Base-by-base conservation (phyloP, 2,888 invertebrate species). In the Eretmocerus hayati region DNA sequence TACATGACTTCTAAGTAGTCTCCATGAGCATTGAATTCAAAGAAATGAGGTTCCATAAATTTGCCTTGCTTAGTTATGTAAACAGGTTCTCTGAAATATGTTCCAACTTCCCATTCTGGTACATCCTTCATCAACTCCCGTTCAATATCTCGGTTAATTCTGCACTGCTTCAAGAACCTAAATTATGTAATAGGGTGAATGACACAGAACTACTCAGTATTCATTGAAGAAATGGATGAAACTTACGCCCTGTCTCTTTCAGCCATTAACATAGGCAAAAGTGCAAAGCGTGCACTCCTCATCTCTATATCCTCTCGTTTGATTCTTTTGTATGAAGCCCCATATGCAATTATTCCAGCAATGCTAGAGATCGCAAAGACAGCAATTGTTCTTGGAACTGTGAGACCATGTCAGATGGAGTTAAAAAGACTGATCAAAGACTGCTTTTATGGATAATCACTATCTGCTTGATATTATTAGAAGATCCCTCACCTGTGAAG, bases 61-160 rank as follows among this genome's bases (percentile, higher is more conserved):
- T 44, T 37, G 5, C 57, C 42, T 1, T 81, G 79, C 31, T 81
- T 56, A 1, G 83, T 84, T 61, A 85, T 82, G 75, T 78, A 95
- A 11, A 94, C 73, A 20, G 84, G 86, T 66, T 90, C 86, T 5
- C 91, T 91, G 58, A 84, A 90, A 72, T 82, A 87, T 2, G 89
- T 94, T 39, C 95, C 96, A 5, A 86, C 84, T 76, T 87, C 83
- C 95, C 95, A 95, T 57, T 87, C 87, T 49, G 87, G 85, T 13
- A 91, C 89, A 70, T 93, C 81, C 56, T 83, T 82, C 95, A 96
- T 96, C 26, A 95, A 75, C 47, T 87, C 82, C 2, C 77, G 77
- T 72, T 95, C 95, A 56, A 86, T 86, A 15, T 91, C 90, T 15
- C 91, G 80, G 70, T 90, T 89, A 49, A 77, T 77, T 44, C 86